These are phyloP conservation scores for Tinea trinotella DNA, from an alignment of 2,888 invertebrate species.

Conservation along the genomic window DNA sequence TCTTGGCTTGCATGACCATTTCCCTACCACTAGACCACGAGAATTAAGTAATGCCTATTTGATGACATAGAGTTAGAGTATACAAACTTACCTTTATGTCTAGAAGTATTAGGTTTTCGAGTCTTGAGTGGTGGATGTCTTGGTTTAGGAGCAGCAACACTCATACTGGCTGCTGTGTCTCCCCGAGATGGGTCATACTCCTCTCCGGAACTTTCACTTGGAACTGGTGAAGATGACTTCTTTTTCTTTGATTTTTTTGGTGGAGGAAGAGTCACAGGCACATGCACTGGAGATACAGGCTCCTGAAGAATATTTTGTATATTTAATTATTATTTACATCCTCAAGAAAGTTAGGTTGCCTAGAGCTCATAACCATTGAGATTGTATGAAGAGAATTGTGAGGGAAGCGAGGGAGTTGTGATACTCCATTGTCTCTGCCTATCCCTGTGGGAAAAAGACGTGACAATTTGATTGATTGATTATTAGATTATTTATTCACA, in stretches of 20 bases:
- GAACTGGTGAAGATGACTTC: conserved; percentile 49
- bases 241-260: conserved; percentile 63
- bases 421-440: no score
- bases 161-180: conserved; percentile 53
- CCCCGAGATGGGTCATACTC: conserved; percentile 60
- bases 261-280: conserved; percentile 37
- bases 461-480: no score
- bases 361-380: no score
- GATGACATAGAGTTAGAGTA: no score
- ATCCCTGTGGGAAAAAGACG: no score
- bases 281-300: background rate
- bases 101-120: conserved; percentile 49
- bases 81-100: conserved; percentile 40
- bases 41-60: no score
- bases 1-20: no score
- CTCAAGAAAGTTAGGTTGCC: no score
- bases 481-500: no score
- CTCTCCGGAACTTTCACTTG: conserved; percentile 61
- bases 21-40: no score
- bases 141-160: conserved; percentile 55
- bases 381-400: no score
- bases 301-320: background rate
- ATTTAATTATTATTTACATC: background rate
- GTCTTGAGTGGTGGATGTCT: conserved; percentile 42
- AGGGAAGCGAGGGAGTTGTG: no score